Evolutionary conservation across 2,797 vertebrate genomes (phyloP).

Genomic region (Hippoglossus hippoglossus): DNA sequence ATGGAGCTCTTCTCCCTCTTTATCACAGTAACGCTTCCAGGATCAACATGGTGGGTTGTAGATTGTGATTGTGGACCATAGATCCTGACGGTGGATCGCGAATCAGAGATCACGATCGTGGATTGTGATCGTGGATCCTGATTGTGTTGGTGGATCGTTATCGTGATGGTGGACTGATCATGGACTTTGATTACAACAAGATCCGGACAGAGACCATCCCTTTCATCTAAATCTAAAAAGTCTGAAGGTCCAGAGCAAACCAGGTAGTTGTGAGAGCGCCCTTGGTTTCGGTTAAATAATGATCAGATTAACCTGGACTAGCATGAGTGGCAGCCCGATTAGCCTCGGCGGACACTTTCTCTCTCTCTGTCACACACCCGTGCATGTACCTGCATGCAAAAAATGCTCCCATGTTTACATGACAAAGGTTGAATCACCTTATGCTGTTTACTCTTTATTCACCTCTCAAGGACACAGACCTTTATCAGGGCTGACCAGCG

Average conservation of each 20-base stretch:
- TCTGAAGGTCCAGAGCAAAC: too few species aligned
- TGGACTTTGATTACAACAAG: too few species aligned
- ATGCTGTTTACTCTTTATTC: constrained; percentile 67
- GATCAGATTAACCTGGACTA: constrained; percentile 9
- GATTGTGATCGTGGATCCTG: background rate
- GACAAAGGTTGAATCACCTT: constrained; percentile 62
- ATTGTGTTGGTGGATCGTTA: background rate
- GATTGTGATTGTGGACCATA: too few species aligned
- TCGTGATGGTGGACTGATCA: too few species aligned
- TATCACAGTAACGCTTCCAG: too few species aligned
- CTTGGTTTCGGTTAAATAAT: background rate
- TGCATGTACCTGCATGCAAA: constrained; percentile 29
- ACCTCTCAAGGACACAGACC: constrained; percentile 79
- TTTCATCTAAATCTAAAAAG: too few species aligned
- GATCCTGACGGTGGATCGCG: too few species aligned
- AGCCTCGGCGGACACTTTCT: constrained; percentile 24
- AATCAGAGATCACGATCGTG: background rate
- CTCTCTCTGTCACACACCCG: constrained; percentile 14
- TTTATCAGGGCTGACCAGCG: constrained; percentile 77
- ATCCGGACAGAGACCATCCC: too few species aligned
- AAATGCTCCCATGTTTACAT: constrained; percentile 26
- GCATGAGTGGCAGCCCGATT: constrained; percentile 40
- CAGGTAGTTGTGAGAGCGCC: too few species aligned
- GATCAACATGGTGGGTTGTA: too few species aligned
- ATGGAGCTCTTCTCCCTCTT: too few species aligned